Conservation (phyloP, 2,113 vertebrate genomes). For the Ramphastos sulfuratus region DNA sequence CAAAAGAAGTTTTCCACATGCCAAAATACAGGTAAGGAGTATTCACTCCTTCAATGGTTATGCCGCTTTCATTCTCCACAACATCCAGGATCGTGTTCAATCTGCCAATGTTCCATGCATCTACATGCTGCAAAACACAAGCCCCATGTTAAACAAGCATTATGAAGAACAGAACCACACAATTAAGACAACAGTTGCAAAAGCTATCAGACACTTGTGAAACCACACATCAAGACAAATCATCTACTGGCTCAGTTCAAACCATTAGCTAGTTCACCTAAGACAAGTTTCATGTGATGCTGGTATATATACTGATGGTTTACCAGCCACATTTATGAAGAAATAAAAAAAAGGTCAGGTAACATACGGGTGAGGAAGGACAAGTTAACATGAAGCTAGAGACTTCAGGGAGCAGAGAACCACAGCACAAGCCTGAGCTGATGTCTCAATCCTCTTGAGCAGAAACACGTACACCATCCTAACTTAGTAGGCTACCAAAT, state of each 20-base stretch:
- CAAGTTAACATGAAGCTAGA: neutral
- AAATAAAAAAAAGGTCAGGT: neutral
- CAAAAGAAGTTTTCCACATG: slow-evolving; percentile 99
- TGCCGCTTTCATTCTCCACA: slow-evolving; percentile 91
- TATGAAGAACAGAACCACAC: neutral
- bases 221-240: neutral
- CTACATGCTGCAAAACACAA: slow-evolving; percentile 75
- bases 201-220: neutral
- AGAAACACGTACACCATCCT: neutral
- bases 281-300: neutral
- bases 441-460: neutral
- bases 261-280: neutral
- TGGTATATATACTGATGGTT: neutral
- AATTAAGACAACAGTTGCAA: neutral
- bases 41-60: slow-evolving; percentile 94
- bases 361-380: neutral
- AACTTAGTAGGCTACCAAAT: neutral
- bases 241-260: neutral
- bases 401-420: neutral
- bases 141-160: neutral
- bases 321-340: neutral
- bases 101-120: slow-evolving; percentile 91
- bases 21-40: slow-evolving; percentile 94
- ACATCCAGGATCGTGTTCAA: slow-evolving; percentile 92
- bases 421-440: neutral